These are phyloP conservation scores for Drosophila engyochracea DNA, from an alignment of 2,888 invertebrate species.

Conservation along the genomic window DNA sequence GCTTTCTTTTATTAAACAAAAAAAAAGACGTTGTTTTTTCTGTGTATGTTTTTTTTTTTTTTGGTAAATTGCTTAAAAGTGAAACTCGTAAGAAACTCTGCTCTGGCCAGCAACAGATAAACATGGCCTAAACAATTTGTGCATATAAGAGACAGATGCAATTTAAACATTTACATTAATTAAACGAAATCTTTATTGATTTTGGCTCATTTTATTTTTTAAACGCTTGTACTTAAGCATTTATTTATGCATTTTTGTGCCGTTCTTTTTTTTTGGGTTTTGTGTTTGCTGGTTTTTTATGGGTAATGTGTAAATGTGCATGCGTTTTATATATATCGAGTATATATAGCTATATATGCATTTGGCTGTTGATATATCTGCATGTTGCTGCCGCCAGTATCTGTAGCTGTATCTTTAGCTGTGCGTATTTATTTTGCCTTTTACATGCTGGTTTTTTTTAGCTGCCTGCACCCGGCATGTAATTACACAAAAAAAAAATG, in stretches of 20 bases:
- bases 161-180: slow-evolving; percentile 53
- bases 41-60: slow-evolving; percentile 6
- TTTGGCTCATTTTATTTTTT: slow-evolving; percentile 36
- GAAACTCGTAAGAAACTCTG: slow-evolving; percentile 53
- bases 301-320: slow-evolving; percentile 40
- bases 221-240: slow-evolving; percentile 43
- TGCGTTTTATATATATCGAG: not conserved
- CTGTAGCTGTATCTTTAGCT: slow-evolving; percentile 61
- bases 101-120: slow-evolving; percentile 22
- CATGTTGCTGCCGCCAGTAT: slow-evolving; percentile 13
- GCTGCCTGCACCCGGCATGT: slow-evolving; percentile 58
- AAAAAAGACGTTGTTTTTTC: not conserved
- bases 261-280: slow-evolving; percentile 2
- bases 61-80: slow-evolving; percentile 56
- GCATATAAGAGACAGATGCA: slow-evolving; percentile 17
- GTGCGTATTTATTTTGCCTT: slow-evolving; percentile 73
- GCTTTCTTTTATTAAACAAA: slow-evolving; percentile 48
- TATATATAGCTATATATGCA: not conserved
- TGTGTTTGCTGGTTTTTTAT: slow-evolving; percentile 12
- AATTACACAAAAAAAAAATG: slow-evolving; percentile 59
- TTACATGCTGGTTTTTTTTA: slow-evolving; percentile 48
- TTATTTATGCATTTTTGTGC: slow-evolving; percentile 59
- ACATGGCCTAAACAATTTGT: slow-evolving; percentile 57
- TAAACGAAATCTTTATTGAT: slow-evolving; percentile 57
- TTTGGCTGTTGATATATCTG: slow-evolving; percentile 19